phyloP scores from a whole-genome alignment of 2,797 vertebrate species.

The Iguana delicatissima region DNA sequence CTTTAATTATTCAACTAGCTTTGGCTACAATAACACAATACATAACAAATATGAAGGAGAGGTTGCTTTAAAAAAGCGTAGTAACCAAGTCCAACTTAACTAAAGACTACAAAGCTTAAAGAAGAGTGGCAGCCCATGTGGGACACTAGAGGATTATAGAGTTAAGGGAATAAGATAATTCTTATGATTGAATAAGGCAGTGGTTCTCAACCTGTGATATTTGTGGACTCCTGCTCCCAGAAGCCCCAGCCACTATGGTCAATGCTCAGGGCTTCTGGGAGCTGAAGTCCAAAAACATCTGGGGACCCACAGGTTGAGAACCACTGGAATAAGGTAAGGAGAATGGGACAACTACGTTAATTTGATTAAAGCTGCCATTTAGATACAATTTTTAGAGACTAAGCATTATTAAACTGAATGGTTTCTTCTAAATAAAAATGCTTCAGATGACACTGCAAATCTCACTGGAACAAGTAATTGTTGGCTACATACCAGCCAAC shows the following conservation, averaged over 20 bases:
- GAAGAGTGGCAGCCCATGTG: not conserved
- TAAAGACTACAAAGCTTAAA: not conserved
- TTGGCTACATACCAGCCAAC: not conserved
- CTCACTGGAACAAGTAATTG: not conserved
- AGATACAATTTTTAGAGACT: not conserved
- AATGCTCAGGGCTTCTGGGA: not conserved
- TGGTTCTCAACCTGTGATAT: too few species aligned
- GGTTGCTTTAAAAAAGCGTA: constrained; percentile 2
- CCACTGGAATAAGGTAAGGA: too few species aligned
- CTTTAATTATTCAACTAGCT: constrained; percentile 33
- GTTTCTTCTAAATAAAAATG: not conserved
- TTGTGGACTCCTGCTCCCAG: too few species aligned
- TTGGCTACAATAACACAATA: constrained; percentile 18
- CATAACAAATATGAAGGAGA: not conserved
- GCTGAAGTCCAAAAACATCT: too few species aligned
- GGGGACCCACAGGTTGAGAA: too few species aligned
- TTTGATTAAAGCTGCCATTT: not conserved
- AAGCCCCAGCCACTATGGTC: too few species aligned
- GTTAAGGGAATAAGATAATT: not conserved
- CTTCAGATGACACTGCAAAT: not conserved
- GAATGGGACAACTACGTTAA: not conserved
- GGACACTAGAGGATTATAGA: too few species aligned
- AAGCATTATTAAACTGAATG: not conserved
- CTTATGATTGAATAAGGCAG: too few species aligned
- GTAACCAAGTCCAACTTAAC: not conserved